phyloP scores from a whole-genome alignment of 37 sponge, comb jelly and placozoan species.

The Spongilla lacustris region DNA sequence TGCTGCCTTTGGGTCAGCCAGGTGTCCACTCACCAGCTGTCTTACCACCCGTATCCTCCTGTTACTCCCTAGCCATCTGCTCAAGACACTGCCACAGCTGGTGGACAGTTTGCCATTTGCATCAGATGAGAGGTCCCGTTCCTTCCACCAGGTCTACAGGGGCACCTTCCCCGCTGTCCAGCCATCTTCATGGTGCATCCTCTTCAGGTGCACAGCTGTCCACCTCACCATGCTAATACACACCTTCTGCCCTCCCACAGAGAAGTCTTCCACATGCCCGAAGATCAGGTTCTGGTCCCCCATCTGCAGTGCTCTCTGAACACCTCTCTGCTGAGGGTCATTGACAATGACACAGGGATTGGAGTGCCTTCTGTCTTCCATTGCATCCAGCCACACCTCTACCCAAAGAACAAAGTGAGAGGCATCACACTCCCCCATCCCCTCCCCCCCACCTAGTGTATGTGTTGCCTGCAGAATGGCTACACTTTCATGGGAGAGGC shows the following conservation, averaged over 20 bases:
- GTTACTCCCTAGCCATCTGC: background rate
- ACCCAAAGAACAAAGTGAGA: conserved; percentile 62
- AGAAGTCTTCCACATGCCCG: conserved; percentile 59
- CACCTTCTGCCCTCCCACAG: conserved; percentile 8
- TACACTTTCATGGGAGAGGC: conserved; percentile 82
- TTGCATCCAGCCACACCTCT: conserved; percentile 54
- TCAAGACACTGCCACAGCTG: conserved; percentile 39
- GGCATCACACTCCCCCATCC: too few relatives aligned
- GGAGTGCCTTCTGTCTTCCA: conserved; percentile 79
- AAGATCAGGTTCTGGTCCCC: conserved; percentile 29
- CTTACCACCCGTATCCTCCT: background rate
- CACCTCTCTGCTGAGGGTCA: conserved; percentile 62
- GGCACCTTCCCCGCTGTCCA: conserved; percentile 50
- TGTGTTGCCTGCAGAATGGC: conserved; percentile 67
- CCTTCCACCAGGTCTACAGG: conserved; percentile 44
- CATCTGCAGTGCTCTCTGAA: conserved; percentile 31
- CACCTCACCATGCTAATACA: background rate
- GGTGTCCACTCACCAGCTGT: background rate
- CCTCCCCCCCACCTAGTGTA: too few relatives aligned
- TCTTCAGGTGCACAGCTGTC: conserved; percentile 56
- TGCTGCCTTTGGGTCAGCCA: too few relatives aligned
- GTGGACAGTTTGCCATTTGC: conserved; percentile 67
- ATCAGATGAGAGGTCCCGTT: conserved; percentile 49
- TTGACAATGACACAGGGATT: conserved; percentile 84
- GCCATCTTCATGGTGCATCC: conserved; percentile 74